Evolutionary conservation across 2,113 vertebrate genomes (phyloP).

Genomic region (Thermophis baileyi): DNA sequence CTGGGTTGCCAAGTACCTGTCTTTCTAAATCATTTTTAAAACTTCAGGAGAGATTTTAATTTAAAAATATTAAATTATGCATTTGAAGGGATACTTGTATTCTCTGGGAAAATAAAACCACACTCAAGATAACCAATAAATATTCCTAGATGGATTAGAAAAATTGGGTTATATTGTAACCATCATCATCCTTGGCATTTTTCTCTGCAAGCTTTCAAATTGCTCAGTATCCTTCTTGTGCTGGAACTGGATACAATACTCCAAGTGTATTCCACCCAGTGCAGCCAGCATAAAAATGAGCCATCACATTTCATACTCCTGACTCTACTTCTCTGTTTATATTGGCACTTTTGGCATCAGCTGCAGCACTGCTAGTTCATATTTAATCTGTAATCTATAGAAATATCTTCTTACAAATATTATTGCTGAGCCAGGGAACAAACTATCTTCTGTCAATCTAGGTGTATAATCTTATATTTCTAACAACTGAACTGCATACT

Average conservation of each 20-base stretch:
- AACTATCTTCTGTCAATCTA: neutral
- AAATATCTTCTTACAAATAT: neutral
- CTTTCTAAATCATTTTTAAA: neutral
- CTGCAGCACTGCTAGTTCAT: neutral
- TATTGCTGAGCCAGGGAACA: neutral
- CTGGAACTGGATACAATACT: neutral
- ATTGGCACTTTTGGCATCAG: neutral
- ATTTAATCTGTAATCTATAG: neutral
- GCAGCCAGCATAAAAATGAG: neutral
- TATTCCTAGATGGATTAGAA: neutral
- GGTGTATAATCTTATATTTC: neutral
- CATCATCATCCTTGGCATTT: neutral
- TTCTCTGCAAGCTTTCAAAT: neutral
- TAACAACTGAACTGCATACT: neutral
- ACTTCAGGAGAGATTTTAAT: neutral
- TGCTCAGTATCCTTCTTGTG: neutral
- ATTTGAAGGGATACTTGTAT: neutral
- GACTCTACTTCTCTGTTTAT: neutral
- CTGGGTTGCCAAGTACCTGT: neutral
- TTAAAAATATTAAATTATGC: neutral
- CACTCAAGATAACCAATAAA: neutral
- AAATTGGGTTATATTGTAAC: neutral
- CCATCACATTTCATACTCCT: neutral
- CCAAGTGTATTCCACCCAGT: neutral
- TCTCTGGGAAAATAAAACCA: neutral